Percentiles rank a stretch among this genome's conserved stretches.
phyloP scores from a whole-genome alignment of 2,113 vertebrate genomes.

The Rhombomys opimus region DNA sequence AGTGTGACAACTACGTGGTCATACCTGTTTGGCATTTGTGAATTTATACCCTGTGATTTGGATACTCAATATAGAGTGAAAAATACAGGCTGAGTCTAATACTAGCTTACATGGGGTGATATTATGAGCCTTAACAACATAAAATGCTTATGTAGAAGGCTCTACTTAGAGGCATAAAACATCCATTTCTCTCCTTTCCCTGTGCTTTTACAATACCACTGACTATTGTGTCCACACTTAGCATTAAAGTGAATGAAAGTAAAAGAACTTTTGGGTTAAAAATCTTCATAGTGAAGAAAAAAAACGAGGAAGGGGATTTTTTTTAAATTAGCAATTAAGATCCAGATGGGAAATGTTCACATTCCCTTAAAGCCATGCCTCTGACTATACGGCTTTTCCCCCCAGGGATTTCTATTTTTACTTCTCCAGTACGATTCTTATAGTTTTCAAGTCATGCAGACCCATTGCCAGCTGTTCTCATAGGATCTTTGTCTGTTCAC shows the following conservation, averaged over 20 bases:
- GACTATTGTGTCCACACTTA: background rate
- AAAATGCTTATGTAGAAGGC: slow-evolving; percentile 26
- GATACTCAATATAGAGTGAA: slow-evolving; percentile 70
- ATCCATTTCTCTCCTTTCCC: slow-evolving; percentile 38
- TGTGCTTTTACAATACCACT: background rate
- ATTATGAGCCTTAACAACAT: slow-evolving; percentile 40
- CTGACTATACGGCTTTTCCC: background rate
- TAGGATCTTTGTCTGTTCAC: background rate
- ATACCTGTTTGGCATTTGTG: background rate
- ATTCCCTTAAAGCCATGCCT: background rate
- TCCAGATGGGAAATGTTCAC: background rate
- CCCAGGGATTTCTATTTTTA: background rate
- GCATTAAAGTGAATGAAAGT: slow-evolving; percentile 8
- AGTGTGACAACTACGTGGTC: slow-evolving; percentile 10
- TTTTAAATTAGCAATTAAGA: background rate
- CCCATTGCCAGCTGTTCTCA: background rate
- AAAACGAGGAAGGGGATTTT: background rate
- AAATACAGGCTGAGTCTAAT: slow-evolving; percentile 41
- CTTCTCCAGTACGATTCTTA: background rate
- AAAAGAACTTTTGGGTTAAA: slow-evolving; percentile 32
- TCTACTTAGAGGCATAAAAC: slow-evolving; percentile 43
- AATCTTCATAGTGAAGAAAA: background rate
- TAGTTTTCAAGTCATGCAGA: background rate
- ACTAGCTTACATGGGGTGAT: slow-evolving; percentile 46
- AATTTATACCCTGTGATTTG: slow-evolving; percentile 69